Base-by-base conservation (phyloP, 2,797 vertebrate genomes). In the Gila robusta region DNA sequence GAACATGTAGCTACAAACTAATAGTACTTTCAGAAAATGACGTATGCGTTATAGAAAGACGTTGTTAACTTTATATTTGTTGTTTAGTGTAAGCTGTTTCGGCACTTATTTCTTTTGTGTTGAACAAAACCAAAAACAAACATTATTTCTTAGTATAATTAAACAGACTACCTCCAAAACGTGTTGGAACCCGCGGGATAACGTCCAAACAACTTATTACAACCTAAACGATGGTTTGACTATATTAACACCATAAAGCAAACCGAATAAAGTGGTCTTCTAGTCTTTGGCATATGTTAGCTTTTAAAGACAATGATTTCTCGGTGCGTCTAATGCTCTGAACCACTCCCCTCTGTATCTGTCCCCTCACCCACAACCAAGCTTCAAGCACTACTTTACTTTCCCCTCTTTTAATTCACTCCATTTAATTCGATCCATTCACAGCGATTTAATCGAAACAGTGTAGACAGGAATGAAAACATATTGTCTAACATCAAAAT, bases 341-440 rank as follows among this genome's bases (percentile, higher is more conserved):
- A 86, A 86, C 84, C 84, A 86, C 84, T 86, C 84, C 84, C 84
- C 84, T 86, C 78, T 74, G 28, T 37, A 23, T 14, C 52, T 80
- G 70, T 86, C 79, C 70, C 78, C 41, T 81, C 84, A 86, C 84
- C 78, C 78, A 81, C 78, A 81, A 54, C 21, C 78, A 37, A 39
- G 70, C 69, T 64, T 21, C 54, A 72, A 56, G 41, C 67, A 73
- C n/a, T 21, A 81, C 67, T 39, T 81, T 21, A 81, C 67, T 39
- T 81, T 81, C 52, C 32, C 77, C 59, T 62, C 28, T 73, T 73
- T 86, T 81, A 62, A 37, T 66, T 73, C 47, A 17, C 66, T 54
- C 74, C 72, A 52, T 76, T 23, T 66, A 76, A 67, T 83, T 66
- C 64, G 52, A 35, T 35, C 12, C 54, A 69, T 73, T 62, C 69